A percentile compares a stretch with the other conserved stretches of the same genome.
These are phyloP conservation scores for Eulithis prunata DNA, from an alignment of 2,888 invertebrate species.

Conservation along the genomic window DNA sequence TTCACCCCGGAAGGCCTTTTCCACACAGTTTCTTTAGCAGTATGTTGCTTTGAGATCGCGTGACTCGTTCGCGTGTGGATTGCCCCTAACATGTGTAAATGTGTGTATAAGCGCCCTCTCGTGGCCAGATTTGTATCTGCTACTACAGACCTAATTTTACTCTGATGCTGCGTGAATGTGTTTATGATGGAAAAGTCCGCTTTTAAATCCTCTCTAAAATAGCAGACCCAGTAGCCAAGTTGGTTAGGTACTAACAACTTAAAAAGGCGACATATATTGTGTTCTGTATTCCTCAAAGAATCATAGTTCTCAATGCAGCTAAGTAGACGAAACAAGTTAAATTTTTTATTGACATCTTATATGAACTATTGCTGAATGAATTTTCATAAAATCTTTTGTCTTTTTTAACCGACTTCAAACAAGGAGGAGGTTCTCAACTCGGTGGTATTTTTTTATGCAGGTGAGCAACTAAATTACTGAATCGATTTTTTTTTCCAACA, in stretches of 20 bases:
- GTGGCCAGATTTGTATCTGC: conserved; percentile 57
- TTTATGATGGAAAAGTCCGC: conserved; percentile 50
- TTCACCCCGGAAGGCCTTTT: conserved; percentile 84
- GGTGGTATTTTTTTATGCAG: no score
- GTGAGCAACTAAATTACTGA: neutral
- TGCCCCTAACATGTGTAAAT: conserved; percentile 40
- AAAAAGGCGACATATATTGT: no score
- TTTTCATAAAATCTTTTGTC: no score
- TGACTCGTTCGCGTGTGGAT: conserved; percentile 74
- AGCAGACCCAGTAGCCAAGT: no score
- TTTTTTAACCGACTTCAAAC: no score
- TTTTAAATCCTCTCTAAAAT: conserved; percentile 19
- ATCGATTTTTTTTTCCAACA: neutral
- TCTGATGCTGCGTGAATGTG: conserved; percentile 63
- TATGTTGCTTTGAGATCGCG: conserved; percentile 79
- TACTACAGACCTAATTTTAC: conserved; percentile 59
- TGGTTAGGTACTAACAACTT: no score
- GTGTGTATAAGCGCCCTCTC: conserved; percentile 55
- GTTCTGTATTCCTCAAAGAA: no score
- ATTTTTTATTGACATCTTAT: no score
- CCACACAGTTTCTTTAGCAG: conserved; percentile 81
- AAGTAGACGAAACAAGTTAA: no score
- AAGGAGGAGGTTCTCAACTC: no score
- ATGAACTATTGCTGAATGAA: no score
- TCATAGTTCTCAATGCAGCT: no score